Percentiles rank a stretch among this genome's conserved stretches.
Evolutionary conservation across 1,140 invertebrate genomes (phyloP).

Genomic region (Drosophila willistoni): DNA sequence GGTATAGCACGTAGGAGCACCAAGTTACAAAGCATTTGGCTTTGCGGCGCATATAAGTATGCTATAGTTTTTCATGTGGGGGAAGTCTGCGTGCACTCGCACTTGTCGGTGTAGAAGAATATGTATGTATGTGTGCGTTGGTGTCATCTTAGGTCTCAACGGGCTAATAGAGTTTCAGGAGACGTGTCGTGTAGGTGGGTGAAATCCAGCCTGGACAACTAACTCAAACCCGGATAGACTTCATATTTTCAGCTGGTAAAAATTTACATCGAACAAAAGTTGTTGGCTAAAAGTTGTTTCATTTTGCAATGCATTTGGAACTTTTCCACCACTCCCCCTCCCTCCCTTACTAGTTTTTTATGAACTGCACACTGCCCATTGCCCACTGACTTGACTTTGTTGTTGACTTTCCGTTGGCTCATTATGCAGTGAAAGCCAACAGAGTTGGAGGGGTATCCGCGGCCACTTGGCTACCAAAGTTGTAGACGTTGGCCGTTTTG

Average conservation of each 20-base stretch:
- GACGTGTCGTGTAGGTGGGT: slow-evolving; percentile 40
- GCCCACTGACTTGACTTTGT: slow-evolving; percentile 52
- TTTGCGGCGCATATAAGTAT: slow-evolving; percentile 42
- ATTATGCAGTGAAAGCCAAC: slow-evolving; percentile 53
- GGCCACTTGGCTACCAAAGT: slow-evolving; percentile 60
- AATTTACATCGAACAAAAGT: slow-evolving; percentile 53
- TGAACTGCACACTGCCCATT: slow-evolving; percentile 63
- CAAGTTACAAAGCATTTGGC: slow-evolving; percentile 39
- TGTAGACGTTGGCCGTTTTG: slow-evolving; percentile 49
- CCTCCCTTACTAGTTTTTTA: slow-evolving; percentile 36
- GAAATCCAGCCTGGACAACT: slow-evolving; percentile 20
- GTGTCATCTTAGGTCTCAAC: slow-evolving; percentile 44
- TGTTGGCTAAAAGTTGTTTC: slow-evolving; percentile 59
- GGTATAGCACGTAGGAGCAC: slow-evolving; percentile 18
- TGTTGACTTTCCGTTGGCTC: slow-evolving; percentile 59
- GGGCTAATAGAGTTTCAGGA: slow-evolving; percentile 54
- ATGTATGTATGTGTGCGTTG: slow-evolving; percentile 14
- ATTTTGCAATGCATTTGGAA: slow-evolving; percentile 44
- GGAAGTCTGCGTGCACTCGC: neutral
- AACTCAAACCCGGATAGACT: slow-evolving; percentile 37
- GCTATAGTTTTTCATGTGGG: slow-evolving; percentile 30
- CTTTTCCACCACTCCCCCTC: neutral
- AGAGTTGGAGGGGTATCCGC: slow-evolving; percentile 28
- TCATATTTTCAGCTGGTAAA: slow-evolving; percentile 43
- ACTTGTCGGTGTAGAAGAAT: neutral